Percentiles rank a stretch among this genome's conserved stretches.
Evolutionary conservation across 2,797 vertebrate genomes (phyloP).

Genomic region (Arctocebus calabarensis): DNA sequence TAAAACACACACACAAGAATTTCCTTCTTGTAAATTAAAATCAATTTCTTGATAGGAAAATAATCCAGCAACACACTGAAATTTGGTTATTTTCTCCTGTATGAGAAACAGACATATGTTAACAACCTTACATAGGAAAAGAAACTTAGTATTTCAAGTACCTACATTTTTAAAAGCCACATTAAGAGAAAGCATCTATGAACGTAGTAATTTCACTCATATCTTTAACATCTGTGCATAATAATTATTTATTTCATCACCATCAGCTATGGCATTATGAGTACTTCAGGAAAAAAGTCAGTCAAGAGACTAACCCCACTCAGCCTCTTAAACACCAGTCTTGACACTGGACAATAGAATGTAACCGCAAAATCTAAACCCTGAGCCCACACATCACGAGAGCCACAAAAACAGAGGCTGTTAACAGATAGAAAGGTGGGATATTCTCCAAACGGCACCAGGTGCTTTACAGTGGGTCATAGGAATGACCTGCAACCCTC

Average conservation of each 20-base stretch:
- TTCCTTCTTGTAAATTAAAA: conserved; percentile 45
- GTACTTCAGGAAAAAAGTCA: conserved; percentile 16
- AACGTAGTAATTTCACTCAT: conserved; percentile 52
- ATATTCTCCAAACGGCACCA: conserved; percentile 32
- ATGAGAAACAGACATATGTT: conserved; percentile 13
- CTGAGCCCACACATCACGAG: conserved; percentile 18
- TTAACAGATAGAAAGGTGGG: neutral
- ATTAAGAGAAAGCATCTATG: conserved; percentile 25
- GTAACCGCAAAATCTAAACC: conserved; percentile 43
- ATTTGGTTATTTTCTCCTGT: conserved; percentile 52
- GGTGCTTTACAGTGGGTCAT: neutral
- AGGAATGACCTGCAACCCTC: conserved; percentile 10
- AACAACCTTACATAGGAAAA: conserved; percentile 46
- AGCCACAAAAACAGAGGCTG: conserved; percentile 19
- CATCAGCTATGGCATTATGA: neutral
- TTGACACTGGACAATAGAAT: conserved; percentile 55
- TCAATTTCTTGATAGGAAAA: conserved; percentile 58
- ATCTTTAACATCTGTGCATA: conserved; percentile 27
- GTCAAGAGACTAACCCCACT: conserved; percentile 11
- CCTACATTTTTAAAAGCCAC: neutral
- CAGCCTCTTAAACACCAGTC: conserved; percentile 18
- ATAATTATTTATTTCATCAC: conserved; percentile 48
- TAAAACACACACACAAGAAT: neutral
- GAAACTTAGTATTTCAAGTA: neutral
- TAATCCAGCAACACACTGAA: conserved; percentile 41